Evolutionary conservation across 2,797 vertebrate genomes (phyloP).

Genomic region (Cossypha polioptera): DNA sequence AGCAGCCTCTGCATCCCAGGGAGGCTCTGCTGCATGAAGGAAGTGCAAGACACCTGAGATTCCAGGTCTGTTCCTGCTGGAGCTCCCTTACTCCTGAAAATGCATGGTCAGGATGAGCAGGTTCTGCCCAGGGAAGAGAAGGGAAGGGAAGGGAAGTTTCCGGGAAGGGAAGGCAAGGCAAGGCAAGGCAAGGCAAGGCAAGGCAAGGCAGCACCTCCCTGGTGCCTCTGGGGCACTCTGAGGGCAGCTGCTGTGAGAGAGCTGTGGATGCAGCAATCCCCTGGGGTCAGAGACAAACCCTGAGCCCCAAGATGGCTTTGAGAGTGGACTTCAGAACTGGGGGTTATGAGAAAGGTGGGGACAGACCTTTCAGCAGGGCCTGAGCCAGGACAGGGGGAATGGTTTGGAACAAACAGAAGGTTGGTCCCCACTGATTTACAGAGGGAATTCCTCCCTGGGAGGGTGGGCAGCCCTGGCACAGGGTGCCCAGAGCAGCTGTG

Average conservation of each 20-base stretch:
- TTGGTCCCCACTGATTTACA: background rate
- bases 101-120: background rate
- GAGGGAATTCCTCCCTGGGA: fast-evolving
- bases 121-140: background rate
- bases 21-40: background rate
- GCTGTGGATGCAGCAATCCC: too few species aligned
- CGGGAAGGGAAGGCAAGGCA: too few species aligned
- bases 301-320: background rate
- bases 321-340: background rate
- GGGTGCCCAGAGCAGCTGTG: background rate
- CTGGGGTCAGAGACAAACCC: background rate
- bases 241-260: too few species aligned
- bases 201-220: too few species aligned
- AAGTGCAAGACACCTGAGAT: background rate
- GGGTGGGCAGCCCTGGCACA: background rate
- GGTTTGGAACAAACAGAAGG: background rate
- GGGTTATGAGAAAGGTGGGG: too few species aligned
- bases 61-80: background rate
- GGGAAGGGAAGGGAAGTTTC: too few species aligned
- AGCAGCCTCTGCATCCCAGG: background rate
- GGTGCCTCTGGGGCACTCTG: too few species aligned
- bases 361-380: too few species aligned
- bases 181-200: too few species aligned
- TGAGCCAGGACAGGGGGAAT: background rate
- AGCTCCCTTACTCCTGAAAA: background rate